These are phyloP conservation scores for Theretra japonica DNA, from an alignment of 2,888 invertebrate genomes.

Conservation along the genomic window DNA sequence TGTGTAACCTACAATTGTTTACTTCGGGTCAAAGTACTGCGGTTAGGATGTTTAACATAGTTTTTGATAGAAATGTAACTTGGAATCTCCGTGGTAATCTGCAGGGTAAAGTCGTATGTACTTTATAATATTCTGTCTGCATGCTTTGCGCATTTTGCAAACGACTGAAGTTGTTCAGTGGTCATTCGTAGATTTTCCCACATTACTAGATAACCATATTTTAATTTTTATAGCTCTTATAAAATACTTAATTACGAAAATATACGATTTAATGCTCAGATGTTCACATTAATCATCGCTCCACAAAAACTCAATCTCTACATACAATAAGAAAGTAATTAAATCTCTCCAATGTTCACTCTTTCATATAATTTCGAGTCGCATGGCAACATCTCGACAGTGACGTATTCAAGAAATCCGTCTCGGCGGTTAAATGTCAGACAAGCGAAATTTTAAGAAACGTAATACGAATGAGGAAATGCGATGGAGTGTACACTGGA, in stretches of 20 bases:
- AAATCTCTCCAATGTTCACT: not conserved
- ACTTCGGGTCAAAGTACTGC: not conserved
- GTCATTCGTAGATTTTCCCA: no score
- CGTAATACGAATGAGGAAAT: constrained; percentile 3
- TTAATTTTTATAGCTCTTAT: no score
- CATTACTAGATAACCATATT: no score
- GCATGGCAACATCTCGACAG: not conserved
- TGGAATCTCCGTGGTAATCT: no score
- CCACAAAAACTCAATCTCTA: not conserved
- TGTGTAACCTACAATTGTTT: not conserved
- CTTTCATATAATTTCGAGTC: not conserved
- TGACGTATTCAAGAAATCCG: not conserved
- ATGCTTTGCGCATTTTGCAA: no score
- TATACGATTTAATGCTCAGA: no score
- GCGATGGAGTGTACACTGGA: not conserved
- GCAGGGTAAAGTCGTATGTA: no score
- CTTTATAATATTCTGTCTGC: no score
- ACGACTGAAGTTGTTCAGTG: no score
- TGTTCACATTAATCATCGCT: no score
- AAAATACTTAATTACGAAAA: no score
- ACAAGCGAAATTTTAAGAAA: constrained; percentile 15
- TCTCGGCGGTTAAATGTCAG: not conserved
- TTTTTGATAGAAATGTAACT: not conserved
- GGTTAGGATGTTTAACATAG: no score
- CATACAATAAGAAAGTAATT: not conserved